phyloP scores from a whole-genome alignment of 2,888 invertebrate species.

The Acrocyrtus sp. region DNA sequence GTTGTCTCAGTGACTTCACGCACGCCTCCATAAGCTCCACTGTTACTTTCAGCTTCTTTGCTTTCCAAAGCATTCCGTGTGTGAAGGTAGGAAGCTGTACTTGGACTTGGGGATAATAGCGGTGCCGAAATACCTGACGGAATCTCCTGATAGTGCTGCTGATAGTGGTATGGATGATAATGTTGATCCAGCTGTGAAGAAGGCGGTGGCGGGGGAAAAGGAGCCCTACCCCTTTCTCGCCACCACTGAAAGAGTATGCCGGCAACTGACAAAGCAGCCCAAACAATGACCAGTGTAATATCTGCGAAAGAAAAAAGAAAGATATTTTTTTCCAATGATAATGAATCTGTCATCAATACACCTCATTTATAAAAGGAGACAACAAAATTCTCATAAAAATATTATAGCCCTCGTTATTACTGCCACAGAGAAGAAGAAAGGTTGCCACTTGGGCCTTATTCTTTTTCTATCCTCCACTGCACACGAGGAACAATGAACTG shows the following conservation, averaged over 20 bases:
- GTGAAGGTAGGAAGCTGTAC: no score
- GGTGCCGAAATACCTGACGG: not conserved
- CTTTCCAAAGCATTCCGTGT: no score
- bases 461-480: no score
- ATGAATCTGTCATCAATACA: conserved; percentile 25
- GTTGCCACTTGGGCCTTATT: no score
- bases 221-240: conserved; percentile 71
- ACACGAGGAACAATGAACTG: no score
- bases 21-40: no score
- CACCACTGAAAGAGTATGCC: conserved; percentile 72
- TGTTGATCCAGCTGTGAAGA: conserved; percentile 13
- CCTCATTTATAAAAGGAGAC: no score
- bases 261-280: conserved; percentile 70
- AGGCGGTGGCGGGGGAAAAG: conserved; percentile 69
- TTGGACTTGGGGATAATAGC: no score
- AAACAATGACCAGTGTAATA: conserved; percentile 69
- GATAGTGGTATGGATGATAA: conserved; percentile 15
- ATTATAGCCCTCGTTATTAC: no score
- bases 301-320: conserved; percentile 69
- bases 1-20: conserved; percentile 19
- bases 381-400: no score
- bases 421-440: no score
- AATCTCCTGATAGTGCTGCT: conserved; percentile 8
- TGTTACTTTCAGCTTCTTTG: no score
- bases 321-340: conserved; percentile 15